Percentiles rank a stretch among this genome's conserved stretches.
Conservation (phyloP, 2,888 invertebrate species). For the Acronicta alni region DNA sequence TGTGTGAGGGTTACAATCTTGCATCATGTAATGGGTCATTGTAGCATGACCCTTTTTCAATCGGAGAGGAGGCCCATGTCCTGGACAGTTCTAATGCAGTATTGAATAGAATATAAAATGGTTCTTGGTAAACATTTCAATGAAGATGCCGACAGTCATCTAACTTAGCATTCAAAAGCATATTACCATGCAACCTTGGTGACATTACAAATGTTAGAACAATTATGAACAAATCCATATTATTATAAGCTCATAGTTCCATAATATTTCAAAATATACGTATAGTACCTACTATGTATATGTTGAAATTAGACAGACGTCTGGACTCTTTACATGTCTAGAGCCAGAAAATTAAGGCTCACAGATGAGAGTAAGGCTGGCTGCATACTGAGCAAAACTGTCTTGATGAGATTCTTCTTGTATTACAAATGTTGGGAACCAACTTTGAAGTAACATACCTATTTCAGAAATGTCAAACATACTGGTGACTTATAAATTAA, state of each 20-base stretch:
- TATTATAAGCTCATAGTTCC: conserved; percentile 45
- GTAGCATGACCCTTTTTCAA: too few relatives aligned
- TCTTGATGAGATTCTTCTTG: conserved; percentile 8
- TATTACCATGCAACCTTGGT: conserved; percentile 65
- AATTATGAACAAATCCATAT: conserved; percentile 29
- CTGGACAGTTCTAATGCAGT: too few relatives aligned
- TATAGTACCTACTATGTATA: conserved; percentile 5
- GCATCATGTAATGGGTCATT: too few relatives aligned
- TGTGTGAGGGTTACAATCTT: too few relatives aligned
- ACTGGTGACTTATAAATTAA: conserved; percentile 9
- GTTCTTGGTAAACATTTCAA: neutral
- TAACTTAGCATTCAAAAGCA: conserved; percentile 14
- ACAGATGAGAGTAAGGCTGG: conserved; percentile 28
- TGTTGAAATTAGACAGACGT: conserved; percentile 34
- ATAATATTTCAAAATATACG: conserved; percentile 42
- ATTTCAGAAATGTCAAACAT: conserved; percentile 33
- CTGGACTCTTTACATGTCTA: conserved; percentile 30
- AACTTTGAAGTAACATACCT: conserved; percentile 10
- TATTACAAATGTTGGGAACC: conserved; percentile 6
- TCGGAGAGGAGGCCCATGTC: too few relatives aligned
- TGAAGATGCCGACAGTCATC: conserved; percentile 5
- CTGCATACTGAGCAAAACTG: conserved; percentile 39
- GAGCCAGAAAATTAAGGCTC: conserved; percentile 23
- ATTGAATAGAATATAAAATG: neutral
- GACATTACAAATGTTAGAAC: conserved; percentile 72